Evolutionary conservation across 1,140 invertebrate species (phyloP).

Genomic region (Drosophila ficusphila): DNA sequence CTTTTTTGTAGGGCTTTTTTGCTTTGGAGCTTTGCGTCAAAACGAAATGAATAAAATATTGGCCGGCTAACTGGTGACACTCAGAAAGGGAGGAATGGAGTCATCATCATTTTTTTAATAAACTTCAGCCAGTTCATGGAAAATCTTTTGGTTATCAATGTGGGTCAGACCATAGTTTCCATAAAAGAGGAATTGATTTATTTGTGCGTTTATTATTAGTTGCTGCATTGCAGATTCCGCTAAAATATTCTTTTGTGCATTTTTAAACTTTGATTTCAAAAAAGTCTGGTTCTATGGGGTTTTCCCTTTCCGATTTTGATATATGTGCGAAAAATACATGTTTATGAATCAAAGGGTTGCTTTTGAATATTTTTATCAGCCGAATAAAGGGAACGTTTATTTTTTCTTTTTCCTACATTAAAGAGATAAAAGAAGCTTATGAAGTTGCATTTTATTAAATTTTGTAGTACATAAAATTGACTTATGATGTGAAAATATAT

Average conservation of each 20-base stretch:
- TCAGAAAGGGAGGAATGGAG: conserved; percentile 4
- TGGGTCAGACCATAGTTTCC: not conserved
- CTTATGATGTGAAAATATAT: too few species aligned
- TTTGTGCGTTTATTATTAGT: conserved; percentile 38
- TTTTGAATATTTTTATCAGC: too few species aligned
- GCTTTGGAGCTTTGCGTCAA: conserved; percentile 49
- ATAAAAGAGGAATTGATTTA: conserved; percentile 59
- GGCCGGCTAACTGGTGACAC: conserved; percentile 40
- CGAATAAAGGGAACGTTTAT: too few species aligned
- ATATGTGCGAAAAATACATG: conserved; percentile 23
- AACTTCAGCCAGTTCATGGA: conserved; percentile 70
- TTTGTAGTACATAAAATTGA: too few species aligned
- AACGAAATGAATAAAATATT: conserved; percentile 79
- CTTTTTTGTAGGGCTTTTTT: conserved; percentile 30
- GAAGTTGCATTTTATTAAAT: too few species aligned
- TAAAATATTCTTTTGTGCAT: conserved; percentile 63
- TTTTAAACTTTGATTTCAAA: conserved; percentile 34
- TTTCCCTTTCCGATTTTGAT: conserved; percentile 13
- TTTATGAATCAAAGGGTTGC: too few species aligned
- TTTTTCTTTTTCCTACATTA: too few species aligned
- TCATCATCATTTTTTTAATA: conserved; percentile 58
- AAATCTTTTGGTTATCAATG: conserved; percentile 66
- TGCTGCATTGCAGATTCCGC: conserved; percentile 19
- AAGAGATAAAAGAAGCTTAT: too few species aligned
- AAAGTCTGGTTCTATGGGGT: conserved; percentile 4